A percentile compares a stretch with the other conserved stretches of the same genome.
These are phyloP conservation scores for Poecilia gillii DNA, from an alignment of 2,797 vertebrate species.

Conservation along the genomic window DNA sequence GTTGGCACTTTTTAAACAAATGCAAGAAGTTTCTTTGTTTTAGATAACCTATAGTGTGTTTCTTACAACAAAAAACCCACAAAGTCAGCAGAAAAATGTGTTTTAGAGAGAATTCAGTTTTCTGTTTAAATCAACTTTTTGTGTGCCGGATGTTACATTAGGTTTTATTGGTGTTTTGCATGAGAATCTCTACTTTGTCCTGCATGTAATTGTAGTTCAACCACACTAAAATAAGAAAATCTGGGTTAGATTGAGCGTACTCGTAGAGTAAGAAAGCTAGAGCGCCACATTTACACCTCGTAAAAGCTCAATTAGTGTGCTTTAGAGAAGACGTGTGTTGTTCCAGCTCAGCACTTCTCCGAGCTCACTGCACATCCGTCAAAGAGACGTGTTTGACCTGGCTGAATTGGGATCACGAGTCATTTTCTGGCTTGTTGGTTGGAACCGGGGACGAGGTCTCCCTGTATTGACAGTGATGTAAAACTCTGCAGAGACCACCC, in stretches of 20 bases:
- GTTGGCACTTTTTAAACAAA: background rate
- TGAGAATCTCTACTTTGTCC: background rate
- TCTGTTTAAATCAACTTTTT: background rate
- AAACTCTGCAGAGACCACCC: constrained; percentile 50
- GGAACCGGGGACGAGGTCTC: constrained; percentile 14
- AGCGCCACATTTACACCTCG: constrained; percentile 2
- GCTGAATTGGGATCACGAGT: constrained; percentile 45
- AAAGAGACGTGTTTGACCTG: constrained; percentile 36
- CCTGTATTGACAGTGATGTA: constrained; percentile 52
- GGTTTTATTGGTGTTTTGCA: background rate
- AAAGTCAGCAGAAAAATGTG: background rate
- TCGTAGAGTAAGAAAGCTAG: background rate
- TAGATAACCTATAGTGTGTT: background rate
- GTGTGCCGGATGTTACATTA: background rate
- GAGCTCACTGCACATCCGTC: constrained; percentile 39
- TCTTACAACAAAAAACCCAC: background rate
- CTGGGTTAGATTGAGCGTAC: background rate
- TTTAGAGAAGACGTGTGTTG: constrained; percentile 13
- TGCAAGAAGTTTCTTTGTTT: background rate
- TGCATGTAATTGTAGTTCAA: constrained; percentile 9
- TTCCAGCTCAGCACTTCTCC: constrained; percentile 30
- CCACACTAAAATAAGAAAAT: background rate
- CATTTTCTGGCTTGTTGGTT: constrained; percentile 38
- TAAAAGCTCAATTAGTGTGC: constrained; percentile 21
- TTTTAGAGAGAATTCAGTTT: background rate